Base-by-base conservation (phyloP, 2,113 vertebrate species). In the Chiloscyllium plagiosum region DNA sequence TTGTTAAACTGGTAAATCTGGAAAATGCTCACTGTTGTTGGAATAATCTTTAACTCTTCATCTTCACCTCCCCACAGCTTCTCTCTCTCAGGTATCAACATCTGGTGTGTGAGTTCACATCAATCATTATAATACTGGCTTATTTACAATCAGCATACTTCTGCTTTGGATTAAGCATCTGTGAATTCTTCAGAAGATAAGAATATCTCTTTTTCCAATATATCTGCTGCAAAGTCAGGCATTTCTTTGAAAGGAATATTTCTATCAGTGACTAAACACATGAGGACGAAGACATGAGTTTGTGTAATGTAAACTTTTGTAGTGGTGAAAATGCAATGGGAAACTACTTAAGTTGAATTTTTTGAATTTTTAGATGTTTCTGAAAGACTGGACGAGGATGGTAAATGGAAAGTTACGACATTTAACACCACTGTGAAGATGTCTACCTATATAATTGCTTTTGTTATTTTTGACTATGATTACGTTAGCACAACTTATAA, bases 381-480 rank as follows among this genome's bases (percentile, higher is more conserved):
- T 95, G 97, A 97, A 96, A 97, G 96, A 96, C 96, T 97, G 87
- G 97, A 98, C 83, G 96, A 96, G 96, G 97, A 98, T 85, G 98
- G 98, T 96, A 95, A 96, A 52, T 98, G 98, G 98, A 97, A 96
- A 2, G 95, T 97, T 95, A 98, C 97, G 0, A 97, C 97, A 52
- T 98, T 98, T 97, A 96, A 97, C 65, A 98, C 97, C 78, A 98
- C 98, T 0, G 96, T 97, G 95, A 97, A 65, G 96, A 98, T 98
- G 98, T 96, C 98, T 42, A 98, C 98, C n/a, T 98, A 98, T n/a
- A 96, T 98, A 95, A 97, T 96, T 15, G 97, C 98, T 90, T 97
- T 98, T 96, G 97, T 96, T 24, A 0, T 98, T 50, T 98, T 98
- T 96, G 97, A 98, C 95, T 98, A 97, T 12, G 97, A 97, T 96